Conservation (phyloP, 2,888 invertebrate genomes). For the Drosophila koepferae region DNA sequence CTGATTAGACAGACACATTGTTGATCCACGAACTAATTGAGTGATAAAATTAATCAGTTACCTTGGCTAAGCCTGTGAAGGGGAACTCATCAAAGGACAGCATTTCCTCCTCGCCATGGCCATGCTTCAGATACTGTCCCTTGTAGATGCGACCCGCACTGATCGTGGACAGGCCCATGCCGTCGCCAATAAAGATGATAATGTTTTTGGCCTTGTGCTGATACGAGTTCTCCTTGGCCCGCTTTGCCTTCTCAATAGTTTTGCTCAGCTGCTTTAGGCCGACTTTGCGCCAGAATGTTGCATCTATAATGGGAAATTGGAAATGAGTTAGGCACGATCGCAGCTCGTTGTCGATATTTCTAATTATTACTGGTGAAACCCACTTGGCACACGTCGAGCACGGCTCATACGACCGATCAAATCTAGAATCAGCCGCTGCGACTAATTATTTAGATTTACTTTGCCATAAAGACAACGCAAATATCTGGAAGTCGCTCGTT, state of each 20-base stretch:
- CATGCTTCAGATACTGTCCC: slow-evolving; percentile 85
- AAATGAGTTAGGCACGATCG: slow-evolving; percentile 36
- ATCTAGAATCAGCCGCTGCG: slow-evolving; percentile 49
- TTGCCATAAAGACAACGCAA: slow-evolving; percentile 23
- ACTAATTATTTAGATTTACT: slow-evolving; percentile 60
- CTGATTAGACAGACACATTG: not conserved
- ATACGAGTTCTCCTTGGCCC: slow-evolving; percentile 76
- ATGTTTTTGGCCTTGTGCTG: slow-evolving; percentile 87
- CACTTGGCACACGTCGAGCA: slow-evolving; percentile 46
- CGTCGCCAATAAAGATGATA: slow-evolving; percentile 89
- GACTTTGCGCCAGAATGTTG: slow-evolving; percentile 77
- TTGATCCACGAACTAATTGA: not conserved
- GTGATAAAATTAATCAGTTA: slow-evolving; percentile 60
- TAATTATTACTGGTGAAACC: slow-evolving; percentile 55
- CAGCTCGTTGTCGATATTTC: slow-evolving; percentile 27
- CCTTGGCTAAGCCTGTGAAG: slow-evolving; percentile 88
- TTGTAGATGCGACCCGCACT: slow-evolving; percentile 88
- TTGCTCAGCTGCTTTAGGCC: slow-evolving; percentile 80
- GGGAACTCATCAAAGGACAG: slow-evolving; percentile 88
- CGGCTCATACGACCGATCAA: slow-evolving; percentile 21
- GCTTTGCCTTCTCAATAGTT: slow-evolving; percentile 85
- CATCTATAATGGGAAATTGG: slow-evolving; percentile 67
- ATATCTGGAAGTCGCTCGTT: slow-evolving; percentile 47
- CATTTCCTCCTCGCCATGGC: slow-evolving; percentile 87
- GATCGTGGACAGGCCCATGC: slow-evolving; percentile 89